Base-by-base conservation (phyloP, 2,888 invertebrate genomes). In the Meta bourneti region DNA sequence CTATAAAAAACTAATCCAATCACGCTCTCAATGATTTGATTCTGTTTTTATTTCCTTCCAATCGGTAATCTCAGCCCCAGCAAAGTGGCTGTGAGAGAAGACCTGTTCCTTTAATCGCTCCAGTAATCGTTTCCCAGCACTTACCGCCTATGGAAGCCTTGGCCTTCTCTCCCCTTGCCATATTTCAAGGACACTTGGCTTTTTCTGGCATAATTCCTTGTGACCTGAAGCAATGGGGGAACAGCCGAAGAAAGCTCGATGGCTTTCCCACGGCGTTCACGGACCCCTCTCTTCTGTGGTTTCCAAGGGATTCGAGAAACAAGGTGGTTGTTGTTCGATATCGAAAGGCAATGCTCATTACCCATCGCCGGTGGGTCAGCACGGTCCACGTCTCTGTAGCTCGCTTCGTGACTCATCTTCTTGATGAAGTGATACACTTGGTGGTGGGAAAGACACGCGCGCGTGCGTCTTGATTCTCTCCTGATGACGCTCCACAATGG, bases 401-500 rank as follows among this genome's bases (percentile, higher is more conserved):
- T 77, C 13, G n/a, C 51, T 52, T 77, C 77, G 77, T 77, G 77
- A 77, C 77, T 77, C n/a, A 16, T 49, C 11, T 77, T 77, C n/a
- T 16, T 19, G n/a, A 77, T 19, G 19, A 6, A 9, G 34, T n/a
- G 51, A 51, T 51, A 51, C 51, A 7, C 2, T 9, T 9, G 51
- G 19, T n/a, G 52, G 51, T 6, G 16, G 19, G 2, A 8, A 77
- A 49, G 19, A 77, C 6, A 7, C 13, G 51, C 19, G 11, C 34
- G 20, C 34, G 20, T 34, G 7, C 19, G 20, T 19, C 34, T 34
- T 34, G 34, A 34, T 34, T 34, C 34, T 34, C 34, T 4, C 34
- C 34, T 34, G 34, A 34, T 34, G 34, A 34, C 34, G 34, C 48
- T 48, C 74, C 34, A 51, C 77, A 77, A 16, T 77, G 19, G 51